Percentiles rank a stretch among this genome's conserved stretches.
These are phyloP conservation scores for Sinocyclocheilus anshuiensis DNA, from an alignment of 2,113 vertebrate genomes.

Conservation along the genomic window DNA sequence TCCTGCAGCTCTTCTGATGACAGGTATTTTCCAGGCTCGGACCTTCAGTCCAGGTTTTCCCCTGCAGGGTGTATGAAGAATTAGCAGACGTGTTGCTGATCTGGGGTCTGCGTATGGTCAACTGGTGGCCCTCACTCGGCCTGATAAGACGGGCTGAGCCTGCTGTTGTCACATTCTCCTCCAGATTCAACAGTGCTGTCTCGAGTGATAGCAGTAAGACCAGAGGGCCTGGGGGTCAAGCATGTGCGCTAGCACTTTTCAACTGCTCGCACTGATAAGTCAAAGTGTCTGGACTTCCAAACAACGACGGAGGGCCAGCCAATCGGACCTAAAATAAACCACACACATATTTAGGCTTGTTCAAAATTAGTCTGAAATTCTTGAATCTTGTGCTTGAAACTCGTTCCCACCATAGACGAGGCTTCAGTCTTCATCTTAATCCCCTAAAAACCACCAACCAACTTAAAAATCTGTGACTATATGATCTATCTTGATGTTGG, in stretches of 20 bases:
- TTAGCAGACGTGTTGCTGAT: constrained; percentile 75
- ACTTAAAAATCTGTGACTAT: background rate
- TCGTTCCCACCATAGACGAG: background rate
- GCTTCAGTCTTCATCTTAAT: background rate
- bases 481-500: background rate
- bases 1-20: constrained; percentile 73
- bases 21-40: constrained; percentile 80
- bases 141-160: constrained; percentile 74
- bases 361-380: constrained; percentile 16
- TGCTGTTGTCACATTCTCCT: constrained; percentile 74
- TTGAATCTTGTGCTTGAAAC: background rate
- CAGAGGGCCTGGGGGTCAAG: constrained; percentile 66
- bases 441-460: background rate
- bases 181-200: constrained; percentile 73
- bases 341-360: background rate
- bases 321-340: constrained; percentile 14
- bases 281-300: constrained; percentile 13
- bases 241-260: constrained; percentile 53
- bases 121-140: constrained; percentile 59
- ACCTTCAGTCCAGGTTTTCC: constrained; percentile 36
- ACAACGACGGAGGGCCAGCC: background rate
- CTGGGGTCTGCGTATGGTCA: constrained; percentile 52
- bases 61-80: constrained; percentile 73
- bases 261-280: constrained; percentile 50
- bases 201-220: constrained; percentile 60